Evolutionary conservation across 2,888 invertebrate species (phyloP).

Genomic region (Drosophila pseudotalamancana): DNA sequence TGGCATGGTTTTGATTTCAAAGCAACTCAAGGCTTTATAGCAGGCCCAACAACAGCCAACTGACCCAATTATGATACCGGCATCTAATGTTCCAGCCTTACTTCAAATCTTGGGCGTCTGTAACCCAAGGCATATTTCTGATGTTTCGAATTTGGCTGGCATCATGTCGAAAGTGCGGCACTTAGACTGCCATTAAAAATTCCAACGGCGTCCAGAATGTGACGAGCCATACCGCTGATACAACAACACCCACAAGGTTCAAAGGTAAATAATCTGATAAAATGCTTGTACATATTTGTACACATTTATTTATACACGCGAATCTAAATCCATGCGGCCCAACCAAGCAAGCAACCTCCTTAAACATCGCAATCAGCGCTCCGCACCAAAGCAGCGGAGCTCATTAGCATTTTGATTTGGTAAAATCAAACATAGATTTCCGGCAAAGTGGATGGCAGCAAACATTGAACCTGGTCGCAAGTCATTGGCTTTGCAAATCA

Average conservation of each 20-base stretch:
- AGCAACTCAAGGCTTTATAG: conserved; percentile 19
- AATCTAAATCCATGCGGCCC: conserved; percentile 23
- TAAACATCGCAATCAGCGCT: conserved; percentile 47
- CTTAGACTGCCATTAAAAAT: conserved; percentile 54
- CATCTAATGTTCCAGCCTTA: conserved; percentile 24
- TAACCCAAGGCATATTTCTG: conserved; percentile 57
- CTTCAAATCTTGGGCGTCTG: conserved; percentile 55
- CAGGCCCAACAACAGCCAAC: conserved; percentile 20
- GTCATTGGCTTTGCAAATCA: conserved; percentile 50
- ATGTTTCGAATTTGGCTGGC: conserved; percentile 34
- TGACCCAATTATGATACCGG: conserved; percentile 62
- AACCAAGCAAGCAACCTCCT: conserved; percentile 35
- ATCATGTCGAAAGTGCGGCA: conserved; percentile 37
- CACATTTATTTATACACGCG: conserved; percentile 34
- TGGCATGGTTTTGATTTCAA: conserved; percentile 42
- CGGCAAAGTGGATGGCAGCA: conserved; percentile 45
- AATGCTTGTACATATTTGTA: conserved; percentile 42
- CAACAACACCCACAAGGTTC: conserved; percentile 50
- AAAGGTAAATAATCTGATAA: conserved; percentile 72
- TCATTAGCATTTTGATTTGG: conserved; percentile 70
- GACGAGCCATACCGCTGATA: conserved; percentile 20
- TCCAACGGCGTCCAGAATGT: conserved; percentile 46
- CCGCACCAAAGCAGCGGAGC: conserved; percentile 37
- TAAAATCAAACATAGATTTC: conserved; percentile 66
- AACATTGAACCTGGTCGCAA: conserved; percentile 45